Conservation (phyloP, 2,797 vertebrate species). For the Coregonus sp. region DNA sequence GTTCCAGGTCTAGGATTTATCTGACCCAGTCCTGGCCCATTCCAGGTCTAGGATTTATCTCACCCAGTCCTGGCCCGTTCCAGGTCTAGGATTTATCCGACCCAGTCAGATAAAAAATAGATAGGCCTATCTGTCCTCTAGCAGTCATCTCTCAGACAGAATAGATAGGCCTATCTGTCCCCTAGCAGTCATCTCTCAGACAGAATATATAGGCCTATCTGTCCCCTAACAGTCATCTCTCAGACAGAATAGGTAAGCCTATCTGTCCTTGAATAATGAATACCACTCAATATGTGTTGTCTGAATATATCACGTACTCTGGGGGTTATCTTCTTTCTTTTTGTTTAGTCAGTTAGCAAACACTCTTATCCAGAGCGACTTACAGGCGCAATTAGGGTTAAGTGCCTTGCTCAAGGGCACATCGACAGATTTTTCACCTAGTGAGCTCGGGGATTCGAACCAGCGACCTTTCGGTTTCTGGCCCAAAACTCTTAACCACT, state of each 20-base stretch:
- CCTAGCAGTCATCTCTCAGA: not conserved
- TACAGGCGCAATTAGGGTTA: too few relatives aligned
- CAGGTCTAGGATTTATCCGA: not conserved
- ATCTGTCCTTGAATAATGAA: conserved; percentile 1
- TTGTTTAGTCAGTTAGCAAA: too few relatives aligned
- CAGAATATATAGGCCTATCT: not conserved
- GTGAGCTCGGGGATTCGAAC: too few relatives aligned
- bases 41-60: not conserved
- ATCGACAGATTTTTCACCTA: too few relatives aligned
- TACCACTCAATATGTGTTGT: conserved; percentile 1
- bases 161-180: too few relatives aligned
- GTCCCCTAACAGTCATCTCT: not conserved
- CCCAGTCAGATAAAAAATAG: not conserved
- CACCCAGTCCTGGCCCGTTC: not conserved
- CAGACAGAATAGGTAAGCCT: not conserved
- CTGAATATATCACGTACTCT: not conserved
- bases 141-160: too few relatives aligned
- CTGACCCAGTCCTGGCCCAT: not conserved
- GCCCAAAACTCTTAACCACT: too few relatives aligned
- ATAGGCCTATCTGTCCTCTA: not conserved
- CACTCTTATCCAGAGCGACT: too few relatives aligned
- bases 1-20: not conserved
- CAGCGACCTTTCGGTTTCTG: too few relatives aligned
- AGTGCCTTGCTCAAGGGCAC: too few relatives aligned
- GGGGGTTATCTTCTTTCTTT: not conserved